Base-by-base conservation (phyloP, 2,888 invertebrate genomes). In the Lumbricus terrestris region DNA sequence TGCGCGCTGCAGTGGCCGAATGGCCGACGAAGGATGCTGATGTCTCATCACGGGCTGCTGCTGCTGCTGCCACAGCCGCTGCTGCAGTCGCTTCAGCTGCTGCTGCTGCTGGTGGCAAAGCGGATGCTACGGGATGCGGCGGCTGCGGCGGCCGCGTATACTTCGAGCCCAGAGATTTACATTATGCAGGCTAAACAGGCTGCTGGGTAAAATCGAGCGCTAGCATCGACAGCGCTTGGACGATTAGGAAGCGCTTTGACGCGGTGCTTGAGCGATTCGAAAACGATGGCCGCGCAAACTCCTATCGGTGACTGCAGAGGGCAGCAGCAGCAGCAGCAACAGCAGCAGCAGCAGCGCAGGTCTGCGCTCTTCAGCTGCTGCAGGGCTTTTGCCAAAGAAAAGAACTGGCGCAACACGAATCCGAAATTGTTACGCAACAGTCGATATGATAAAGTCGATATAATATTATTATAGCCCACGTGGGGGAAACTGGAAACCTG, bases 71-170 rank as follows among this genome's bases (percentile, higher is more conserved):
- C n/a, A n/a, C n/a, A n/a, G n/a, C n/a, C n/a, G n/a, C n/a, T n/a
- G 15, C 15, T 11, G 47, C 47, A 16, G 47, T 18, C 18, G 47
- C 47, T 11, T 20, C 47, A 23, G 47, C 47, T 23, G 47, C 47
- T 47, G 47, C 47, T 47, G 69, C 69, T n/a, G 69, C 69, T n/a
- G 69, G 16, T 69, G 69, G 69, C n/a, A 69, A n/a, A 69, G 69
- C 69, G 69, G 69, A 69, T 69, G 69, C 69, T 69, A 69, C 69
- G 69, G n/a, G 69, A 69, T 69, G 69, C 69, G 69, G 69, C 69
- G n/a, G n/a, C n/a, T n/a, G n/a, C n/a, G n/a, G n/a, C n/a, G n/a
- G n/a, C n/a, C n/a, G n/a, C n/a, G 69, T 69, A 69, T 69, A 69
- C 29, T 69, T 69, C 69, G 69, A 29, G 69, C 69, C 69, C 69